A percentile compares a stretch with the other conserved stretches of the same genome.
Evolutionary conservation across 2,113 vertebrate species (phyloP).

Genomic region (Heliornis fulica): DNA sequence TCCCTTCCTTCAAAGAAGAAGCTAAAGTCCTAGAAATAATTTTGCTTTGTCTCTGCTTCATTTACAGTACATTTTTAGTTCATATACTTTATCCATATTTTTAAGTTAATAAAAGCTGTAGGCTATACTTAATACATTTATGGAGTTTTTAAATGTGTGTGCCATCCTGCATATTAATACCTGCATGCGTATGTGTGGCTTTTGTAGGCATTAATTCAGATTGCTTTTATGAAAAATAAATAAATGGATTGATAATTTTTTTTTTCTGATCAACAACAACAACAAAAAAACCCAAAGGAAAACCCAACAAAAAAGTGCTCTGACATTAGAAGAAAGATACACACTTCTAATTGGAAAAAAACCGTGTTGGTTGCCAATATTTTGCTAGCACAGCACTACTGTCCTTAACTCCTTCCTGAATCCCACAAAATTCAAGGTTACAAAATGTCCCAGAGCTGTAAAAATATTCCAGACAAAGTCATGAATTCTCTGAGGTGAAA

Average conservation of each 20-base stretch:
- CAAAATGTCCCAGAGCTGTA: not conserved
- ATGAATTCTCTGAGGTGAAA: not conserved
- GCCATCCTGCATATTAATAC: not conserved
- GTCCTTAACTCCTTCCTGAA: not conserved
- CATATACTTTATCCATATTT: not conserved
- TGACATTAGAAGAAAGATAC: not conserved
- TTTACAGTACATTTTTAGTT: not conserved
- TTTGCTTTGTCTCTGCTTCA: not conserved
- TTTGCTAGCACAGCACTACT: not conserved
- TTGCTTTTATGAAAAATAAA: not conserved
- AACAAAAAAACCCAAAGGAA: no score
- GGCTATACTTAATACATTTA: not conserved
- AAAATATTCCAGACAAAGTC: not conserved
- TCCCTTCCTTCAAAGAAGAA: not conserved
- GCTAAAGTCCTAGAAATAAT: not conserved
- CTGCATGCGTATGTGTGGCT: rapidly evolving
- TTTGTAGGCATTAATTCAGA: not conserved
- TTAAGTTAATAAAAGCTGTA: not conserved
- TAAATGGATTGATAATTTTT: not conserved
- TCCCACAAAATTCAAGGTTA: not conserved
- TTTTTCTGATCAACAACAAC: not conserved
- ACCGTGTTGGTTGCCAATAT: not conserved
- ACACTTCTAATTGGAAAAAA: not conserved
- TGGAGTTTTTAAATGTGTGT: not conserved
- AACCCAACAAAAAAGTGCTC: not conserved